Base-by-base conservation (phyloP, 1,140 invertebrate genomes). In the Cotesia typhae region DNA sequence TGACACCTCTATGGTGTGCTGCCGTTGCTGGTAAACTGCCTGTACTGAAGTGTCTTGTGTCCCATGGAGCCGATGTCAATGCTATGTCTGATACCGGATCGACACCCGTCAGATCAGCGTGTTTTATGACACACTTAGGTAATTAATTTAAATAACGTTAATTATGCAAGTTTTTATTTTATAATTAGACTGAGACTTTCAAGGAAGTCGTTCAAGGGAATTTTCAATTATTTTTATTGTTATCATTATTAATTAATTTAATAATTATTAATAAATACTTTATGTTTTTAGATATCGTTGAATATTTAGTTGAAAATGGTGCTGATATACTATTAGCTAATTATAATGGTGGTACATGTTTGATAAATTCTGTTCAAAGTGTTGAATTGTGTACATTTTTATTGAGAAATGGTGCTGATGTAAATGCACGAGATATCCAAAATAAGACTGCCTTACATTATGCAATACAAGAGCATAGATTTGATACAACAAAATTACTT, bases 401-500 rank as follows among this genome's bases (percentile, higher is more conserved):
- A 52, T 88, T 97, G 28, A 84, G 90, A 74, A 89, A 92, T 80
- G 92, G 94, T 41, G 95, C 93, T 20, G 89, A 92, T 77, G 94
- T 96, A 3, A 96, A 97, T 88, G 94, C 95, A 0, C 89, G 91
- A 35, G 96, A 98, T 86, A 94, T 95, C 77, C 95, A 97, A 83
- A 92, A 93, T 77, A 97, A 97, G 86, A 95, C 95, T 74, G 96
- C 95, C 37, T 88, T 98, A 71, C 96, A 98, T 88, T 97, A 98
- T 87, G 95, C 96, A 0, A 96, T 97, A 74, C 94, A 96, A 81
- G 95, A 96, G 84, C 93, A 94, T 78, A 90, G 93, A 74, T 88
- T 95, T 79, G 94, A 95, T 83, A 96, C 95, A 3, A 95, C 94
- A 0, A 92, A 92, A 78, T 85, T 98, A 47, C 84, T 98, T 28